Evolutionary conservation across 2,113 vertebrate genomes (phyloP).

Genomic region (Actenoides lindsayi): DNA sequence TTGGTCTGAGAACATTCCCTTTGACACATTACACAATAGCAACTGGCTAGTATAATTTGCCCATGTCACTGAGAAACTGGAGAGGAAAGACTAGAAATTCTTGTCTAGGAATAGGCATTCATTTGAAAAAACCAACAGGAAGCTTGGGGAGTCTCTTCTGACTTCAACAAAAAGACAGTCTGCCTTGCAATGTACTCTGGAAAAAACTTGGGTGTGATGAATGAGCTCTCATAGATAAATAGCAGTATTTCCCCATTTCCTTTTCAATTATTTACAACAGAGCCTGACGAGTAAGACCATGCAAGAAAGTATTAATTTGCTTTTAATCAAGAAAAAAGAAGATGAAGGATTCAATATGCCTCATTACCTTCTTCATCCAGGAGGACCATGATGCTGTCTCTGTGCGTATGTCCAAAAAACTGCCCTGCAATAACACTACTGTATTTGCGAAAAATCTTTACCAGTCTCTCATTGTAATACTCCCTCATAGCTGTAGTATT

Average conservation of each 20-base stretch:
- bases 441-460: conserved; percentile 86
- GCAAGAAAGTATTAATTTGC: background rate
- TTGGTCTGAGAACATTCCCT: conserved; percentile 63
- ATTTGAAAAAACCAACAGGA: background rate
- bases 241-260: background rate
- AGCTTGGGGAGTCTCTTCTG: background rate
- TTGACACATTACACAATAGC: conserved; percentile 69
- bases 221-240: background rate
- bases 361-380: conserved; percentile 83
- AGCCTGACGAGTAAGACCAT: background rate
- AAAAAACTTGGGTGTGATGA: background rate
- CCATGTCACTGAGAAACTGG: background rate
- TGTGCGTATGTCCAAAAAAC: conserved; percentile 95
- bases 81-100: conserved; percentile 43
- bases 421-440: conserved; percentile 86
- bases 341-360: background rate
- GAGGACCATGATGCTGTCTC: conserved; percentile 93
- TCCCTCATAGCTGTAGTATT: conserved; percentile 80
- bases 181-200: background rate
- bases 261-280: background rate
- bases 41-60: conserved; percentile 51
- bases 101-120: background rate
- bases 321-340: background rate
- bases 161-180: background rate
- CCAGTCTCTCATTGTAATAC: conserved; percentile 84